Base-by-base conservation (phyloP, 2,797 vertebrate genomes). In the Premnoplex brunnescens region DNA sequence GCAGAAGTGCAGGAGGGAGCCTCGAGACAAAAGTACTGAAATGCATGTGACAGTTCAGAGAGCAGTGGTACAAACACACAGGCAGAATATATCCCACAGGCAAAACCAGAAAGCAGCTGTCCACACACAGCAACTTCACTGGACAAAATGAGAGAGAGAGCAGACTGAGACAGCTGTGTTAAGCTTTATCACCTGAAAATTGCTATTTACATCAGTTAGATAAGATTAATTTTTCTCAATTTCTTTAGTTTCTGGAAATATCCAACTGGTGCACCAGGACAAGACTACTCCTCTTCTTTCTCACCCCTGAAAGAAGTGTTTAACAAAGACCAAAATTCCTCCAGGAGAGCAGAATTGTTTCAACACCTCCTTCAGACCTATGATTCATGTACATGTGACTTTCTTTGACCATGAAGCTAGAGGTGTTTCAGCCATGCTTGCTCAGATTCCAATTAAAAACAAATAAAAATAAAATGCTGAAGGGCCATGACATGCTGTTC, bases 381-480 rank as follows among this genome's bases (percentile, higher is more conserved):
- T 27, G 54, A 77, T 80, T 88, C 64, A 28, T 2, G 6, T 32
- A 58, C 1, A 0, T 18, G 39, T 7, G 21, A 58, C 49, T 80
- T 62, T 27, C 67, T 87, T 56, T 80, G 83, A 80, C 67, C 85
- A 52, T 15, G 56, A 92, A 74, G 71, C 74, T 91, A 92, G 93
- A 86, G 62, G 67, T 81, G 67, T 44, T 83, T 85, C 64, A 75
- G 68, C 36, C 60, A 60, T 20, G 28, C 54, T 78, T 62, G 58
- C 72, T 88, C 56, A 56, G 86, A 79, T 51, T 81, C 74, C 74
- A 95, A 74, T 88, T 82, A 94, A 92, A 92, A 79, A 63, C 56
- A 92, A 95, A 91, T 68, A 81, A 75, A 92, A 85, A 63, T 55
- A 75, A 92, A 84, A 85, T 8, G 21, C 49, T 52, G 78, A 94